Percentiles rank a stretch among this genome's conserved stretches.
Conservation (phyloP, 2,888 invertebrate genomes). For the Anthophora plumipes region DNA sequence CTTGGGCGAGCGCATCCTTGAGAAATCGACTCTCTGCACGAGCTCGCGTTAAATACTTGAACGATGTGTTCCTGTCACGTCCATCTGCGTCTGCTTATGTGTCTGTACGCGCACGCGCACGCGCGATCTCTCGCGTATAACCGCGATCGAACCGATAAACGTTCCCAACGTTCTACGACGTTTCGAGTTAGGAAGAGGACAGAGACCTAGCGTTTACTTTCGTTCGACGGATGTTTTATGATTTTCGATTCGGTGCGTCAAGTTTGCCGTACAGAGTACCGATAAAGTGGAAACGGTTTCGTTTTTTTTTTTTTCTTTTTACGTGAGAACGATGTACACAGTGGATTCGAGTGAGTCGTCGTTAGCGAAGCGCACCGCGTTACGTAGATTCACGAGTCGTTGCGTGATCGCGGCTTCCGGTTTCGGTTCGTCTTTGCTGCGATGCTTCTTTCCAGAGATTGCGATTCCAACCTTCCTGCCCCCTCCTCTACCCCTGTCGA, state of each 20-base stretch:
- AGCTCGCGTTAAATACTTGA: slow-evolving; percentile 21
- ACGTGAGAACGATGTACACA: no score
- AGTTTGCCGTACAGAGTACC: no score
- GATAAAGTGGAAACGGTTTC: no score
- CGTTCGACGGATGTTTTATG: no score
- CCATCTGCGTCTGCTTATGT: neutral
- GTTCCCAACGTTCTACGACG: neutral
- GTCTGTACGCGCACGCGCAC: neutral
- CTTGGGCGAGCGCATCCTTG: slow-evolving; percentile 19
- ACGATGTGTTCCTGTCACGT: slow-evolving; percentile 32
- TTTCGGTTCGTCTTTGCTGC: neutral
- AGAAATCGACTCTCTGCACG: neutral
- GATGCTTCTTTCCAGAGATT: no score
- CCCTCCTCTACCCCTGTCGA: no score
- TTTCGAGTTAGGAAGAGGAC: no score
- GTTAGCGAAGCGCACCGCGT: neutral
- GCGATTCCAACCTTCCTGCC: no score
- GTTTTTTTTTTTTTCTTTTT: no score
- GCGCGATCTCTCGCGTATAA: neutral
- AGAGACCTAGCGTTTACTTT: no score
- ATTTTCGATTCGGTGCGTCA: no score
- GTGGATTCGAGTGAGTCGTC: neutral
- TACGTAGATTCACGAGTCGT: neutral
- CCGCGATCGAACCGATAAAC: neutral
- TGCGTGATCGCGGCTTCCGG: slow-evolving; percentile 1